Evolutionary conservation across 1,140 invertebrate genomes (phyloP), one percentile per base, ranked within the genome.

Genomic region (Cotesia glomerata): DNA sequence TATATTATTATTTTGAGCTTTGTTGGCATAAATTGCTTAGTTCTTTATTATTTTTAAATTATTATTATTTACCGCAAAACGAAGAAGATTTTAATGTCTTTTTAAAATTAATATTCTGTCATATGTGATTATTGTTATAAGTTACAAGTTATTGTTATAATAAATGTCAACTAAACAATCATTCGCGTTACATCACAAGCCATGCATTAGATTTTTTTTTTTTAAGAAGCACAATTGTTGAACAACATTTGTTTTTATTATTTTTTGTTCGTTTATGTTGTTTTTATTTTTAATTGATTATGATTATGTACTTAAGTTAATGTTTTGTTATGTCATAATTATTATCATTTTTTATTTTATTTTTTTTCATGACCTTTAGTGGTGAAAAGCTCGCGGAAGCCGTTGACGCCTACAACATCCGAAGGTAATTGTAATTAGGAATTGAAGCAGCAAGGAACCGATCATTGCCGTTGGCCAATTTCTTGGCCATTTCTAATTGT

Each of bases 381-480:
- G 83, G 82, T 88, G 86, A 86, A 80, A 85, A 81, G 84, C 82
- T 80, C 86, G 80, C 84, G 85, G 85, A 88, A 87, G 85, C 79
- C 80, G 75, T 80, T 85, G 80, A 83, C 86, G 80, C 81, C 86
- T 77, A 83, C 86, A 87, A 85, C 86, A 85, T 81, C 85, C 81
- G 85, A 88, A 88, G 87, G 87, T 88, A 88, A 88, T 81, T 88
- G 84, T 87, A 86, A 88, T 88, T 88, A 88, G 85, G 86, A 87
- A 85, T 86, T 85, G 85, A 85, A 81, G 82, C 85, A 83, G 80
- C 84, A 86, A 86, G 85, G 84, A 86, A 81, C 85, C 78, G 79
- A 85, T 80, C 79, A 81, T 59, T 83, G 83, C 84, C 83, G 82
- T 84, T 83, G 85, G 85, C 83, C 85, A 78, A 81, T 85, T 74